phyloP scores from a whole-genome alignment of 2,797 vertebrate genomes.

The Acridotheres tristis region DNA sequence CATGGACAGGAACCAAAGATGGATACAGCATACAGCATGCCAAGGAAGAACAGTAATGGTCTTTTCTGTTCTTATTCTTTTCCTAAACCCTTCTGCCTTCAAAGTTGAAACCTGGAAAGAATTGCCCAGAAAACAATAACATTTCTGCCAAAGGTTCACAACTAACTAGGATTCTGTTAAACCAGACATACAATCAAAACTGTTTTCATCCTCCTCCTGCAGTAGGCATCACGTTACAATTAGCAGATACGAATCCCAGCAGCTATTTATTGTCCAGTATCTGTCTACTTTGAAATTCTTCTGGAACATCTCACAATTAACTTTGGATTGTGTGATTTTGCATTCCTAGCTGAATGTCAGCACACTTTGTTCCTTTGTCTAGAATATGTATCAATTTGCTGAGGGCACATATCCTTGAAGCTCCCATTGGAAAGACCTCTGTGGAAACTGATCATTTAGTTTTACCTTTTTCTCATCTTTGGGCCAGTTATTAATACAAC shows the following conservation, averaged over 20 bases:
- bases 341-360: neutral
- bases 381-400: neutral
- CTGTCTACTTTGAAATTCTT: neutral
- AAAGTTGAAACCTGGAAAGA: neutral
- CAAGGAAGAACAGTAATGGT: neutral
- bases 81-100: neutral
- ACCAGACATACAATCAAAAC: neutral
- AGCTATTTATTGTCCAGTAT: neutral
- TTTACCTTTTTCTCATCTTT: neutral
- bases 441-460: neutral
- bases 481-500: constrained; percentile 42
- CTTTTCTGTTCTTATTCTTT: neutral
- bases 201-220: neutral
- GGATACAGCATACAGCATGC: neutral
- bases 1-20: neutral
- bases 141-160: neutral
- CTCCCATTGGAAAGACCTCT: neutral
- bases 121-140: neutral
- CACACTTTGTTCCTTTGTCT: neutral
- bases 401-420: neutral
- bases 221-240: neutral
- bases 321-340: neutral
- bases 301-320: neutral
- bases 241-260: neutral
- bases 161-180: neutral